These are phyloP conservation scores for Copidosoma aretas DNA, from an alignment of 2,888 invertebrate species.

Conservation along the genomic window DNA sequence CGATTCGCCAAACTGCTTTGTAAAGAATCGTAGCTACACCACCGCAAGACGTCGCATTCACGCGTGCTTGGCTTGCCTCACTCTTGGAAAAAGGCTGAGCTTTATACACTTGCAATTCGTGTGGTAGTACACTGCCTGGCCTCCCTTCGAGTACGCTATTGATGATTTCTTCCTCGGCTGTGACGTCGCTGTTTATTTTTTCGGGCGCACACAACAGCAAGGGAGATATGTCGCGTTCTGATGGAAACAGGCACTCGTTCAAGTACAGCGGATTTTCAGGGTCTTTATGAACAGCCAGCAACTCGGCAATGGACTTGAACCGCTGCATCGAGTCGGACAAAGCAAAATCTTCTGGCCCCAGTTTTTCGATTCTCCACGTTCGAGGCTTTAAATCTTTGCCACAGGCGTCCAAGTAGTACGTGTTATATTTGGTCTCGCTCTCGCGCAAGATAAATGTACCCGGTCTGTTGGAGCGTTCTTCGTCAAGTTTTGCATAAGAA, in stretches of 20 bases:
- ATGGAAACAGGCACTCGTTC: constrained; percentile 81
- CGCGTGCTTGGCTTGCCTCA: constrained; percentile 40
- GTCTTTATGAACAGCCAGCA: constrained; percentile 71
- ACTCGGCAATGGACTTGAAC: constrained; percentile 70
- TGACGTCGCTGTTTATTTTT: constrained; percentile 67
- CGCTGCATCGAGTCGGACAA: constrained; percentile 63
- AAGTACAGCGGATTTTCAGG: constrained; percentile 70
- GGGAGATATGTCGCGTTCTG: constrained; percentile 79
- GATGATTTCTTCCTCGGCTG: constrained; percentile 65
- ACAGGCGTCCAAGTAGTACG: constrained; percentile 83
- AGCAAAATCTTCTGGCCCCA: constrained; percentile 67
- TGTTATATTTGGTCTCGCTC: constrained; percentile 80
- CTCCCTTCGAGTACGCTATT: constrained; percentile 60
- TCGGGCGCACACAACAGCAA: constrained; percentile 72
- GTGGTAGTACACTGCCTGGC: constrained; percentile 74
- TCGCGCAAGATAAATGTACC: constrained; percentile 85
- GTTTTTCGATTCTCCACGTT: constrained; percentile 60
- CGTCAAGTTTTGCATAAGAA: constrained; percentile 82
- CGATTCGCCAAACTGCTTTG: constrained; percentile 79
- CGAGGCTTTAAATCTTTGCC: constrained; percentile 66
- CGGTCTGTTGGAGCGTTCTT: constrained; percentile 75
- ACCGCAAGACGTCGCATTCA: constrained; percentile 35
- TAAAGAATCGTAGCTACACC: constrained; percentile 60
- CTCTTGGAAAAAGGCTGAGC: constrained; percentile 63
- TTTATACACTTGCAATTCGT: constrained; percentile 74